These are phyloP conservation scores for Patagioenas fasciata DNA, from an alignment of 2,113 vertebrate species.

Conservation along the genomic window DNA sequence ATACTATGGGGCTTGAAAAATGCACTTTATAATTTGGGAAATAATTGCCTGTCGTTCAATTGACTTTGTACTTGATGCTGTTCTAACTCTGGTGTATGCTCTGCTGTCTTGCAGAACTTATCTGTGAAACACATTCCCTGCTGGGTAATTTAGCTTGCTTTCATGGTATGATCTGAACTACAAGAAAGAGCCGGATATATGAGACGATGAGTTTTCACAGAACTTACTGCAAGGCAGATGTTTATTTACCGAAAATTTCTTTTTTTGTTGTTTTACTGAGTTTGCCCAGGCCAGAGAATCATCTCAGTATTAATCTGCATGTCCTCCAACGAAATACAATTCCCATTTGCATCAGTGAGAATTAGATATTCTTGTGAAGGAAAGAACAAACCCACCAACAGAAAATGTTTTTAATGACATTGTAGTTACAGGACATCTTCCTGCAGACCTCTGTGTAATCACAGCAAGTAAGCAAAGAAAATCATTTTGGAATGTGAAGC, in stretches of 20 bases:
- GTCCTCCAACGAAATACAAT: background rate
- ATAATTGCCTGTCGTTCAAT: conserved; percentile 2
- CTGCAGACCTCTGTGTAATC: conserved; percentile 32
- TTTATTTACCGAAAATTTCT: background rate
- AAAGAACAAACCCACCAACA: background rate
- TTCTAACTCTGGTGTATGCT: background rate
- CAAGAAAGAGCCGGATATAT: background rate
- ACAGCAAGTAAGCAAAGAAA: conserved; percentile 23
- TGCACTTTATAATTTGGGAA: background rate
- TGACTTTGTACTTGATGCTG: background rate
- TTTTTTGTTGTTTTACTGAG: background rate
- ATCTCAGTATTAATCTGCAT: background rate
- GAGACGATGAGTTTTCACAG: background rate
- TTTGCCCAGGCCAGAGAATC: background rate
- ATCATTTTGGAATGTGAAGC: background rate
- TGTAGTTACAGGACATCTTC: conserved; percentile 28
- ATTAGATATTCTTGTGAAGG: background rate
- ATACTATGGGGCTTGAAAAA: background rate
- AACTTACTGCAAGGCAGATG: background rate
- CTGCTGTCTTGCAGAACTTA: background rate
- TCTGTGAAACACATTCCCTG: background rate
- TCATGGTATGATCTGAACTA: background rate
- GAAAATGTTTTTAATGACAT: conserved; percentile 16
- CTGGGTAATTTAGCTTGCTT: background rate
- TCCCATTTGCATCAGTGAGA: background rate